A percentile compares a stretch with the other conserved stretches of the same genome.
phyloP scores from a whole-genome alignment of 1,140 invertebrate genomes.

The Ceratina australensis region DNA sequence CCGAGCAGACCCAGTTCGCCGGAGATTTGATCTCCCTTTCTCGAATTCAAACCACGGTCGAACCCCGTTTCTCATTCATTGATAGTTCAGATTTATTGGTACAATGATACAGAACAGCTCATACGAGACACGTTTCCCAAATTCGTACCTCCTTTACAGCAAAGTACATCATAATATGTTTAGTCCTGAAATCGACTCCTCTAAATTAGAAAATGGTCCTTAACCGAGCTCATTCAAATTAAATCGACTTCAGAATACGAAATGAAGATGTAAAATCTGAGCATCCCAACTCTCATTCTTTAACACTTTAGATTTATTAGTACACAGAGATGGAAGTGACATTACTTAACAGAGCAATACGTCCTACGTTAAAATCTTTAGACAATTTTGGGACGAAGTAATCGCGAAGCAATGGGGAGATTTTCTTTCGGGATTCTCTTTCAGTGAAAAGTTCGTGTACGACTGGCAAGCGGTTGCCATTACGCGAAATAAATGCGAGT shows the following conservation, averaged over 20 bases:
- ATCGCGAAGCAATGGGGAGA: no score
- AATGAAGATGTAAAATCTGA: no score
- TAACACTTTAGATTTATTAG: no score
- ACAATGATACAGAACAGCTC: not conserved
- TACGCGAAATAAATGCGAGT: conserved; percentile 79
- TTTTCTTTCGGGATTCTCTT: conserved; percentile 24
- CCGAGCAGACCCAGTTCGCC: not conserved
- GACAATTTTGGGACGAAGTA: not conserved
- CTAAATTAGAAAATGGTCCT: no score
- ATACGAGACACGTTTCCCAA: not conserved
- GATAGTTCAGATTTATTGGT: conserved; percentile 3
- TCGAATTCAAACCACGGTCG: not conserved
- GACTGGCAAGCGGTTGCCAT: conserved; percentile 67
- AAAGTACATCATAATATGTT: no score
- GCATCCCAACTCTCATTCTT: no score
- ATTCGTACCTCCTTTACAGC: not conserved
- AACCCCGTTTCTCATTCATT: conserved; percentile 21
- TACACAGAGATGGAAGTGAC: no score
- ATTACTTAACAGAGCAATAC: no score
- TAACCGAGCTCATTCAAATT: no score
- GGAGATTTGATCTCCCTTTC: not conserved
- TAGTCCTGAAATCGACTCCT: no score
- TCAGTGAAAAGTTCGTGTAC: conserved; percentile 29
- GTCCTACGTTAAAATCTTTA: no score
- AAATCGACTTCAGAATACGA: no score